Base-by-base conservation (phyloP, 1,140 invertebrate species). In the Drosophila bocki region DNA sequence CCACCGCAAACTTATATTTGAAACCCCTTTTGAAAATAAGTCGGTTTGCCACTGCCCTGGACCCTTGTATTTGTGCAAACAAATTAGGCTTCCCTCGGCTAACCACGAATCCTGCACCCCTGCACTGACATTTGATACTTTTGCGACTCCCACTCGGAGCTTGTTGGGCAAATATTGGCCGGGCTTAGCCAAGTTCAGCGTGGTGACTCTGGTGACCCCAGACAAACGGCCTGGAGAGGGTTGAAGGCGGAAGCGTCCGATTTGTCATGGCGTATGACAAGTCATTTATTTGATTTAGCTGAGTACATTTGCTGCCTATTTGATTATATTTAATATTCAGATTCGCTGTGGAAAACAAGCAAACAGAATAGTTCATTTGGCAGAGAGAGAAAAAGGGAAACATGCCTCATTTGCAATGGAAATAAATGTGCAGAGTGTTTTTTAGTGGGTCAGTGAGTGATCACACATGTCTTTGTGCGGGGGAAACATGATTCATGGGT, bases 31-130 rank as follows among this genome's bases (percentile, higher is more conserved):
- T 1, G 22, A 47, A 17, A n/a, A n/a, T 15, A 17, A 67, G 17
- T 6, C 35, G 37, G 13, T 19, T n/a, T 9, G 29, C 68, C n/a
- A 70, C 68, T 17, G 12, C 37, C 53, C 45, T 72, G 68, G n/a
- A 33, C 29, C 19, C 29, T 47, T 54, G 53, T 57, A 26, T n/a
- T n/a, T 61, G 33, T 76, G 44, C 63, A 61, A 88, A 87, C 84
- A 87, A 87, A 88, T 87, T 87, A 80, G 80, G 64, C 60, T 83
- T 88, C 71, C 84, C 76, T 68, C 72, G 82, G 76, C 67, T 79
- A 83, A 88, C 83, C 84, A 80, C 76, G 51, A 77, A 65, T 60
- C 33, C 45, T 80, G 72, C 72, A 86, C 54, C 82, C 75, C 76
- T 56, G 62, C 70, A 58, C 35, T 56, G 83, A 74, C 48, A 87